phyloP scores from a whole-genome alignment of 2,797 vertebrate genomes.

The Rhynchotus rufescens region DNA sequence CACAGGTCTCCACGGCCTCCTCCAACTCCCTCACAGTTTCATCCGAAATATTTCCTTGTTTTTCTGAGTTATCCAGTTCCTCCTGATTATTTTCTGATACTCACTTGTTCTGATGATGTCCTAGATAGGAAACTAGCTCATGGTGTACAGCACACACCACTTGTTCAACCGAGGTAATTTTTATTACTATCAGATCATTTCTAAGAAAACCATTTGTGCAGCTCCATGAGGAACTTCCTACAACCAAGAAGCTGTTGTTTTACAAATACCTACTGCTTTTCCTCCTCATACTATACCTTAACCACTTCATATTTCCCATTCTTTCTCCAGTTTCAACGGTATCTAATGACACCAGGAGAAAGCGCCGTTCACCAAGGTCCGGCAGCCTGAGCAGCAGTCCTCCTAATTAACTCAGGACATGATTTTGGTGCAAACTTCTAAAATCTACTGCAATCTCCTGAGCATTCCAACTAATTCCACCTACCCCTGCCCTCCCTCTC shows the following conservation, averaged over 20 bases:
- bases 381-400: background rate
- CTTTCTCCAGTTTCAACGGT: background rate
- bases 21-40: background rate
- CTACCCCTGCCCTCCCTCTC: background rate
- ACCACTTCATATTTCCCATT: background rate
- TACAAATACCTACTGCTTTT: background rate
- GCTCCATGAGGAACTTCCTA: background rate
- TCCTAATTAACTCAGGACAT: background rate
- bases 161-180: background rate
- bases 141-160: background rate
- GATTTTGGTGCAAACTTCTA: background rate
- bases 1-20: background rate
- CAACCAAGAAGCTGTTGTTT: background rate
- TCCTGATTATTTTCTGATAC: background rate
- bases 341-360: background rate
- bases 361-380: background rate
- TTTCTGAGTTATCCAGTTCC: background rate
- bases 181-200: background rate
- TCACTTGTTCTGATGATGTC: background rate
- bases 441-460: background rate
- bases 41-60: background rate
- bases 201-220: background rate
- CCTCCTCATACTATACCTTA: background rate
- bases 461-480: background rate
- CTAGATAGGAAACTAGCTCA: too few relatives aligned